Conservation (phyloP, 2,888 invertebrate genomes). For the Leptinotarsa peninsularis region DNA sequence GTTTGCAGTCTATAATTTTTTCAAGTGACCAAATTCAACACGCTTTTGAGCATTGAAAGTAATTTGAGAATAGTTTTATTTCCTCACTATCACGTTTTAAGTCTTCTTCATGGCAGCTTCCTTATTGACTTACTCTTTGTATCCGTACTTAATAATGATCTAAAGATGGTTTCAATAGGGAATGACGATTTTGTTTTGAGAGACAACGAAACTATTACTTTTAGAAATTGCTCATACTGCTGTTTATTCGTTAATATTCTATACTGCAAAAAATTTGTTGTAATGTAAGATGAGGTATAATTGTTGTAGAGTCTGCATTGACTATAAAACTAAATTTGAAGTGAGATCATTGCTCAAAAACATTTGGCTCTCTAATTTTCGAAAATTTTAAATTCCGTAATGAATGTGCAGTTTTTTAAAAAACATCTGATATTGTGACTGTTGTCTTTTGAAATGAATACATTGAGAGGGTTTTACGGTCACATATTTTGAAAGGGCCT, state of each 20-base stretch:
- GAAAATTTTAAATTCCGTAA: constrained; percentile 5
- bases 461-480: constrained; percentile 8
- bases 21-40: no score
- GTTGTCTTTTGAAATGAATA: constrained; percentile 10
- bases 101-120: constrained; percentile 15
- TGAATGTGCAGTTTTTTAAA: constrained; percentile 5
- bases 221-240: not conserved
- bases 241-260: no score
- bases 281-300: not conserved
- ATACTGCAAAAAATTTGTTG: no score
- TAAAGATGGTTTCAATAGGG: not conserved
- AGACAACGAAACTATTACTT: not conserved
- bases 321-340: constrained; percentile 28
- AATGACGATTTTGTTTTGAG: constrained; percentile 1
- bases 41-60: no score
- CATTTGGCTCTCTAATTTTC: constrained; percentile 37
- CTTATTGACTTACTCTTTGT: not conserved
- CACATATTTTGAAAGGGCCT: constrained; percentile 28
- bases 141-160: not conserved
- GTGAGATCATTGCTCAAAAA: constrained; percentile 45
- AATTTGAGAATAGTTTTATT: not conserved
- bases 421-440: not conserved
- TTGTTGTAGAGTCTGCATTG: constrained; percentile 29
- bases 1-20: no score
- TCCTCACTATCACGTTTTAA: not conserved